These are phyloP conservation scores for Drosophila ananassae DNA, from an alignment of 1,140 invertebrate species.

Conservation along the genomic window DNA sequence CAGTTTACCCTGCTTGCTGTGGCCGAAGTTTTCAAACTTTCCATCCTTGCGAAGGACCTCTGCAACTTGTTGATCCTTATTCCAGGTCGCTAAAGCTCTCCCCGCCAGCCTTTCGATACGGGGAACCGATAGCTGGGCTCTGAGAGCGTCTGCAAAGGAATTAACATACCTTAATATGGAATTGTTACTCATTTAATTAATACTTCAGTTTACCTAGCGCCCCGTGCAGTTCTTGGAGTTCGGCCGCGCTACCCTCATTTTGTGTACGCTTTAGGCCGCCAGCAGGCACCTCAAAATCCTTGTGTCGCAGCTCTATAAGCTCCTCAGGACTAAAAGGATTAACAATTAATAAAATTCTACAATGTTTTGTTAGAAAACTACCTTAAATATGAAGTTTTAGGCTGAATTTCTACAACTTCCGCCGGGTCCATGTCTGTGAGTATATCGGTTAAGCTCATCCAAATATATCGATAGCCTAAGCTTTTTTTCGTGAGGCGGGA, in stretches of 20 bases:
- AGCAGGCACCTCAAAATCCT: slow-evolving; percentile 30
- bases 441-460: neutral
- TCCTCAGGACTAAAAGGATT: slow-evolving; percentile 42
- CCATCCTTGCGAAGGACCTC: slow-evolving; percentile 73
- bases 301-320: slow-evolving; percentile 49
- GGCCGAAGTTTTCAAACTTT: slow-evolving; percentile 76
- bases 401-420: slow-evolving; percentile 42
- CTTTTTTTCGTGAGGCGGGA: neutral
- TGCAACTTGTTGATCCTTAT: slow-evolving; percentile 57
- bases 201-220: slow-evolving; percentile 33
- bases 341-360: neutral
- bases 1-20: slow-evolving; percentile 44
- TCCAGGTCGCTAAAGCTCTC: slow-evolving; percentile 64
- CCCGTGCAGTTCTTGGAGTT: slow-evolving; percentile 40
- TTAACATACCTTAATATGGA: neutral
- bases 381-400: slow-evolving; percentile 61
- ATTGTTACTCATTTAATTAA: neutral
- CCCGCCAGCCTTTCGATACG: slow-evolving; percentile 68
- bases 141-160: slow-evolving; percentile 48
- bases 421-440: slow-evolving; percentile 9
- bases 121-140: slow-evolving; percentile 49
- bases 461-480: neutral
- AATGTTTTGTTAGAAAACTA: slow-evolving; percentile 11
- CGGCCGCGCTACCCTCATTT: slow-evolving; percentile 43
- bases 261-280: slow-evolving; percentile 61